Conservation (phyloP, 2,888 invertebrate species). For the Sinhomidia bicolor region DNA sequence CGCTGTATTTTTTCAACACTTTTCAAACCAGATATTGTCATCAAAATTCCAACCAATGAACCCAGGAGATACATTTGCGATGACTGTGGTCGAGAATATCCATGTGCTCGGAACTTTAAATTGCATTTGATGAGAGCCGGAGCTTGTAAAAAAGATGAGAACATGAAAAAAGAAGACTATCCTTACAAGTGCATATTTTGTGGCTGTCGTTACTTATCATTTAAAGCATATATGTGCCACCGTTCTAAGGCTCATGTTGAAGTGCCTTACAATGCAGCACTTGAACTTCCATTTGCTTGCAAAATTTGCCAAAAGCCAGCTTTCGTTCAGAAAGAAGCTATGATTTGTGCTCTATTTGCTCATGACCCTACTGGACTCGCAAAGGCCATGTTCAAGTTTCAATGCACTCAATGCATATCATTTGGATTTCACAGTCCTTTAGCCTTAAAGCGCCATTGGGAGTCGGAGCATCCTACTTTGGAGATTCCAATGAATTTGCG, state of each 20-base stretch:
- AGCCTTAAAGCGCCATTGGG: conserved; percentile 36
- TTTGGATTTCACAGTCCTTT: conserved; percentile 53
- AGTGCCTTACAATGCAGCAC: neutral
- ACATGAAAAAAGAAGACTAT: neutral
- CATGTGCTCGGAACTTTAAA: neutral
- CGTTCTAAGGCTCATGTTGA: neutral
- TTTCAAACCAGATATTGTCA: neutral
- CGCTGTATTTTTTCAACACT: too few species aligned
- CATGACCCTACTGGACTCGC: neutral
- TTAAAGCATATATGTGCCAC: neutral
- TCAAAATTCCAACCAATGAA: neutral
- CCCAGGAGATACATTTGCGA: neutral
- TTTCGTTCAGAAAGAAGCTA: conserved; percentile 20
- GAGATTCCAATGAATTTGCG: neutral
- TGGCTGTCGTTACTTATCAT: neutral
- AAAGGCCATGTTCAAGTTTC: conserved; percentile 27
- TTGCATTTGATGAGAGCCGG: conserved; percentile 9
- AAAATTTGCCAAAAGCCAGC: conserved; percentile 48
- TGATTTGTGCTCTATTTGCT: conserved; percentile 47
- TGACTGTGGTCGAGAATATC: conserved; percentile 12
- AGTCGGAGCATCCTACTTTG: neutral
- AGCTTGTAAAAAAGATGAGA: neutral
- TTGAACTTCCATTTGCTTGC: conserved; percentile 46
- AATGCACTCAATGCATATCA: neutral
- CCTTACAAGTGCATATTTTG: conserved; percentile 23